A percentile compares a stretch with the other conserved stretches of the same genome.
phyloP scores from a whole-genome alignment of 53 echinoderm and acorn worm species.

The Arbacia lixula region DNA sequence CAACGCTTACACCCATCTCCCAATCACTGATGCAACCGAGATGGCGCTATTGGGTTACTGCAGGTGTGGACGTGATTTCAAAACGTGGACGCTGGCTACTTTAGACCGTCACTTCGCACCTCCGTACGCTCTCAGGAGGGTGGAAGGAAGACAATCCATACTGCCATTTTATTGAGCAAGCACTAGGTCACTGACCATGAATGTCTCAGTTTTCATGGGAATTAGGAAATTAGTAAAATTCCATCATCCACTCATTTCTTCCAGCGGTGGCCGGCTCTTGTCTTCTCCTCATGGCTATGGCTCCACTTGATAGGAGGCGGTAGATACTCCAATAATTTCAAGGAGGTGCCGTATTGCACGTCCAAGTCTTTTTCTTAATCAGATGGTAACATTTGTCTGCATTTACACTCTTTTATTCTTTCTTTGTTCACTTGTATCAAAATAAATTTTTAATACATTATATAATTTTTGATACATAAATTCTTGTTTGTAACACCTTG shows the following conservation, averaged over 20 bases:
- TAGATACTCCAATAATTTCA: no score
- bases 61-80: slow-evolving; percentile 43
- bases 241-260: neutral
- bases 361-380: no score
- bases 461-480: no score
- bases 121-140: slow-evolving; percentile 15
- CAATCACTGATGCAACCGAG: slow-evolving; percentile 14
- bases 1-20: neutral
- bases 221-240: slow-evolving; percentile 10
- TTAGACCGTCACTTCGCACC: slow-evolving; percentile 37
- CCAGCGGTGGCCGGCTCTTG: no score
- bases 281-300: no score
- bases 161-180: neutral
- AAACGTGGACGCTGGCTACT: slow-evolving; percentile 32
- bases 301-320: no score
- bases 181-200: slow-evolving; percentile 32
- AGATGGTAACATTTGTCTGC: no score
- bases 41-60: slow-evolving; percentile 45
- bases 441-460: no score
- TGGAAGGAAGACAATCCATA: slow-evolving; percentile 37
- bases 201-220: neutral
- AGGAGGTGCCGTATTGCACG: no score
- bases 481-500: no score
- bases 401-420: no score
- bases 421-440: no score